A percentile compares a stretch with the other conserved stretches of the same genome.
Conservation (phyloP, 2,113 vertebrate species). For the Hemicordylus capensis region DNA sequence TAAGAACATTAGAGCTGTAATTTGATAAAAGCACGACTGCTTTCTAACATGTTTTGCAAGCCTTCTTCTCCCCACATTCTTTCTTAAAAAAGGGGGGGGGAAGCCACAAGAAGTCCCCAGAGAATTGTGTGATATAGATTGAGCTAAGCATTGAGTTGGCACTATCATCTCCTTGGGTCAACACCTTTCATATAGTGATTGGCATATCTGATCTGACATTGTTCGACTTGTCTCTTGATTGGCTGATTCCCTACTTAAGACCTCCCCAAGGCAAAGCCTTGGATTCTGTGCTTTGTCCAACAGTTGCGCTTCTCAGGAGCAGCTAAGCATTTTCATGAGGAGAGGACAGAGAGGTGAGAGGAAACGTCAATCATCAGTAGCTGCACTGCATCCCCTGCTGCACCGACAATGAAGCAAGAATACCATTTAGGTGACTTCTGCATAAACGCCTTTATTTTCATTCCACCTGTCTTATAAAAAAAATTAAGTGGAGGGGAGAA, state of each 20-base stretch:
- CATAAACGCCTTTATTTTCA: slow-evolving; percentile 39
- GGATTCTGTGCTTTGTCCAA: slow-evolving; percentile 41
- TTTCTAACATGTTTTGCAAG: background rate
- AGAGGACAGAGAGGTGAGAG: slow-evolving; percentile 66
- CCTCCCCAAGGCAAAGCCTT: slow-evolving; percentile 59
- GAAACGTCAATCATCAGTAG: slow-evolving; percentile 50
- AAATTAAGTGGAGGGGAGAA: background rate
- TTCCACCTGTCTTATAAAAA: background rate
- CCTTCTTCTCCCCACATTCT: accelerated
- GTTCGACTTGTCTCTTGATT: slow-evolving; percentile 25
- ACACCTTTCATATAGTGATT: slow-evolving; percentile 46
- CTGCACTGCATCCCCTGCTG: slow-evolving; percentile 28
- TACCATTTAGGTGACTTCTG: slow-evolving; percentile 29
- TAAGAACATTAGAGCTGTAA: slow-evolving; percentile 14
- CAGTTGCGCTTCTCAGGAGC: slow-evolving; percentile 9
- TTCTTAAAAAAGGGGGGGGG: slow-evolving; percentile 10
- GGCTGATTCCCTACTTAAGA: background rate
- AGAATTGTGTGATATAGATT: background rate
- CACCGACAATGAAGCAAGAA: slow-evolving; percentile 27
- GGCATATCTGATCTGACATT: slow-evolving; percentile 50
- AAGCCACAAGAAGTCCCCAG: background rate
- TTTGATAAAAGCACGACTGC: background rate
- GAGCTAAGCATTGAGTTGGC: slow-evolving; percentile 20
- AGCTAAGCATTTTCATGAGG: slow-evolving; percentile 65
- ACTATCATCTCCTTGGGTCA: slow-evolving; percentile 29